These are phyloP conservation scores for Ligdia adustata DNA, from an alignment of 2,888 invertebrate species.

Conservation along the genomic window DNA sequence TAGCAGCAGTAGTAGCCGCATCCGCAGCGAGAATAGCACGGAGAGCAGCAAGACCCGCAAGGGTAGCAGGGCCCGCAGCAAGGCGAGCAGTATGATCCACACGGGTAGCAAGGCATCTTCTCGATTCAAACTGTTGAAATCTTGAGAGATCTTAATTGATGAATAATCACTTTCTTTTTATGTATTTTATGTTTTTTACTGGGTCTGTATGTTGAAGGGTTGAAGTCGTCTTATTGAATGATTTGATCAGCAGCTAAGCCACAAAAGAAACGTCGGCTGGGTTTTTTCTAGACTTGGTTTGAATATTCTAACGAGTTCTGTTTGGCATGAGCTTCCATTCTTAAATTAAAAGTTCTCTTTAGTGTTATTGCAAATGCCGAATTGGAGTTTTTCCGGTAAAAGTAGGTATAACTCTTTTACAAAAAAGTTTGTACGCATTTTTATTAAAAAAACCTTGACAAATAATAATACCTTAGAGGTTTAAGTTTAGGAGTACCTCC, in stretches of 20 bases:
- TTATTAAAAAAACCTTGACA: too few species aligned
- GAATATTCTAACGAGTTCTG: too few species aligned
- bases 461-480: too few species aligned
- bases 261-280: constrained; percentile 42
- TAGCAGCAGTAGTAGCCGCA: constrained; percentile 47
- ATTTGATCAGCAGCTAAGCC: background rate
- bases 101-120: constrained; percentile 59
- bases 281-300: background rate
- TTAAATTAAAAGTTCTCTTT: too few species aligned
- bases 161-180: constrained; percentile 20
- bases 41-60: constrained; percentile 52
- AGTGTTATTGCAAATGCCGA: too few species aligned
- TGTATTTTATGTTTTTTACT: constrained; percentile 37
- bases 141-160: constrained; percentile 19
- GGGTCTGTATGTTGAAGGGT: constrained; percentile 49
- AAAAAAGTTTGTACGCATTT: too few species aligned
- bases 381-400: too few species aligned
- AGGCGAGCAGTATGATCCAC: constrained; percentile 45
- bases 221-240: constrained; percentile 53
- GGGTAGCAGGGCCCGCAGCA: constrained; percentile 54
- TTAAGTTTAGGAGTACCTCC: too few species aligned
- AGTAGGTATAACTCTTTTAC: too few species aligned
- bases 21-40: constrained; percentile 51
- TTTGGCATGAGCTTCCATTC: too few species aligned
- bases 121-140: constrained; percentile 32